These are phyloP conservation scores for Setipinna tenuifilis DNA, from an alignment of 2,797 vertebrate genomes.

Conservation along the genomic window DNA sequence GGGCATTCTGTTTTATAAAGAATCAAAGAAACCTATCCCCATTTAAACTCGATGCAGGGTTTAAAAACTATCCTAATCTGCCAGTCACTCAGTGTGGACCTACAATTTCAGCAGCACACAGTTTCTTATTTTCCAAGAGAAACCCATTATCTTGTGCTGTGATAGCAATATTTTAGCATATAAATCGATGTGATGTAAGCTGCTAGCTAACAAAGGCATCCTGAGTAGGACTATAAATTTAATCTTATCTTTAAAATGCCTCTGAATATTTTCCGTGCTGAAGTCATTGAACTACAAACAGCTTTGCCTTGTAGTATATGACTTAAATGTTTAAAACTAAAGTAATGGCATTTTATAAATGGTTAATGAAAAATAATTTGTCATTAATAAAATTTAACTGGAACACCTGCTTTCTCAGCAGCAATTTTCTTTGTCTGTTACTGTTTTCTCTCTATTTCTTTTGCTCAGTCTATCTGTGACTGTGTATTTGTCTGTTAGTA, in stretches of 20 bases:
- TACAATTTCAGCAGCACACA: not conserved
- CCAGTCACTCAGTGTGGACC: not conserved
- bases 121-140: not conserved
- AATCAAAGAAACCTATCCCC: not conserved
- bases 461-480: too few species aligned
- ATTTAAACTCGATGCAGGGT: not conserved
- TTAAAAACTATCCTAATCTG: not conserved
- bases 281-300: not conserved
- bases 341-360: too few species aligned
- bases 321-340: too few species aligned
- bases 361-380: too few species aligned
- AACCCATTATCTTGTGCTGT: not conserved
- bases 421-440: too few species aligned
- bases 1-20: not conserved
- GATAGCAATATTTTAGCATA: too few species aligned
- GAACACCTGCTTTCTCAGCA: too few species aligned
- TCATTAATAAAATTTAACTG: too few species aligned
- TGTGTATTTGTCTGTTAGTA: too few species aligned
- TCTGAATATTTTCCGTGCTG: not conserved
- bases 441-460: too few species aligned
- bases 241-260: not conserved
- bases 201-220: not conserved
- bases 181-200: too few species aligned
- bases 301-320: not conserved
- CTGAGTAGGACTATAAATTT: too few species aligned